A percentile compares a stretch with the other conserved stretches of the same genome.
Evolutionary conservation across 2,888 invertebrate species (phyloP).

Genomic region (Drosophila subquinaria): DNA sequence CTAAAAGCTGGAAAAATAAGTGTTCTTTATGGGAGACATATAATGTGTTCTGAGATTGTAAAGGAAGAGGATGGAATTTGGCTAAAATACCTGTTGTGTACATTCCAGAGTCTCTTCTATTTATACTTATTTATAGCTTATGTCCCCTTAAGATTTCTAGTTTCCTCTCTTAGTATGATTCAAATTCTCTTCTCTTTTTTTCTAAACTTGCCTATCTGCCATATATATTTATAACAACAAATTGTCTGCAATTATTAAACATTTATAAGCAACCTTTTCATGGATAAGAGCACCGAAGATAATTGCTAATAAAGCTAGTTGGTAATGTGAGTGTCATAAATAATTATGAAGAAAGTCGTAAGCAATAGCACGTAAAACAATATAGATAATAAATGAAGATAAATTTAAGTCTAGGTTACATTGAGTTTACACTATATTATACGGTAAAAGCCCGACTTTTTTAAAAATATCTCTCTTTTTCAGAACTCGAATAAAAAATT

Average conservation of each 20-base stretch:
- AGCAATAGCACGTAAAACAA: not conserved
- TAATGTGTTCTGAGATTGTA: not conserved
- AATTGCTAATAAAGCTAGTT: slow-evolving; percentile 18
- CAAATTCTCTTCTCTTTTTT: too few species aligned
- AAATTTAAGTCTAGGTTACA: not conserved
- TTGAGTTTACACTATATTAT: not conserved
- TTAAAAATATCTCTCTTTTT: too few species aligned
- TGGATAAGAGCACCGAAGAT: not conserved
- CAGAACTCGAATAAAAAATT: not conserved
- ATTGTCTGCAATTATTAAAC: too few species aligned
- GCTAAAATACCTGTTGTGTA: not conserved
- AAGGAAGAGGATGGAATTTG: not conserved
- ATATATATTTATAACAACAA: too few species aligned
- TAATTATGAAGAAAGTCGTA: not conserved
- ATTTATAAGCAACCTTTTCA: not conserved
- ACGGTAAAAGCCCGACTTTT: too few species aligned
- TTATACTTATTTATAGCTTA: not conserved
- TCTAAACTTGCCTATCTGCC: too few species aligned
- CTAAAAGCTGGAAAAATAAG: not conserved
- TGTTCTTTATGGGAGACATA: not conserved
- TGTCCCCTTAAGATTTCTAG: not conserved
- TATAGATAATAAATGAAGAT: not conserved
- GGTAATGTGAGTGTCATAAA: slow-evolving; percentile 24
- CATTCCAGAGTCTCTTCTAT: not conserved
- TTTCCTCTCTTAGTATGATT: too few species aligned